These are phyloP conservation scores for Coccyzus lansbergi DNA, from an alignment of 2,797 vertebrate genomes.

Conservation along the genomic window DNA sequence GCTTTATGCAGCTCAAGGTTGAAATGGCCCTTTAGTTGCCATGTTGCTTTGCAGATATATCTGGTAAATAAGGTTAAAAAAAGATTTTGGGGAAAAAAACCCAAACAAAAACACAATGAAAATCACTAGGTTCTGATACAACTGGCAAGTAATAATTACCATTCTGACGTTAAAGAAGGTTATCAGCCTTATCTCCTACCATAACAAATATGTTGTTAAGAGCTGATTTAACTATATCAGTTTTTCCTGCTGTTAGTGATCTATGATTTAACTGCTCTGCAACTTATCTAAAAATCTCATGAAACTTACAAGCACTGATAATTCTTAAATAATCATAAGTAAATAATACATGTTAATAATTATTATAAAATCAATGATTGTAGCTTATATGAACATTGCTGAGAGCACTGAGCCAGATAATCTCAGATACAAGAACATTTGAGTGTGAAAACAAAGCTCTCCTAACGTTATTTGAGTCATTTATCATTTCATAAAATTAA, in stretches of 20 bases:
- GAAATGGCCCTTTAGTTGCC: slow-evolving; percentile 28
- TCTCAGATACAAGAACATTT: not conserved
- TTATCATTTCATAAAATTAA: not conserved
- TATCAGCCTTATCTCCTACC: not conserved
- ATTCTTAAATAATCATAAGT: not conserved
- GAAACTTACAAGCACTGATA: not conserved
- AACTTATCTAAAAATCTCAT: not conserved
- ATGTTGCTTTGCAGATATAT: slow-evolving; percentile 37
- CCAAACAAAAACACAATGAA: not conserved
- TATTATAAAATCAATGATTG: not conserved
- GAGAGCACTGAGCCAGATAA: not conserved
- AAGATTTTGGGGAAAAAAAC: not conserved
- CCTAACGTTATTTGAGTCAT: not conserved
- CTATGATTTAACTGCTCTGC: not conserved
- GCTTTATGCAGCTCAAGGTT: slow-evolving; percentile 43
- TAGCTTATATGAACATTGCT: not conserved
- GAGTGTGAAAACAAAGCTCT: not conserved
- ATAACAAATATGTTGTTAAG: not conserved
- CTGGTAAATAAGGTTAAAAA: not conserved
- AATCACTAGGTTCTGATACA: not conserved
- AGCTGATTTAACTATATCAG: not conserved
- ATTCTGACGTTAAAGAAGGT: not conserved
- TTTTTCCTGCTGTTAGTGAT: not conserved
- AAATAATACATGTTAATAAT: not conserved
- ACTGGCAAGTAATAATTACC: not conserved